These are phyloP conservation scores for Stratiolaelaps scimitus DNA, from an alignment of 1,140 invertebrate species.

Conservation along the genomic window DNA sequence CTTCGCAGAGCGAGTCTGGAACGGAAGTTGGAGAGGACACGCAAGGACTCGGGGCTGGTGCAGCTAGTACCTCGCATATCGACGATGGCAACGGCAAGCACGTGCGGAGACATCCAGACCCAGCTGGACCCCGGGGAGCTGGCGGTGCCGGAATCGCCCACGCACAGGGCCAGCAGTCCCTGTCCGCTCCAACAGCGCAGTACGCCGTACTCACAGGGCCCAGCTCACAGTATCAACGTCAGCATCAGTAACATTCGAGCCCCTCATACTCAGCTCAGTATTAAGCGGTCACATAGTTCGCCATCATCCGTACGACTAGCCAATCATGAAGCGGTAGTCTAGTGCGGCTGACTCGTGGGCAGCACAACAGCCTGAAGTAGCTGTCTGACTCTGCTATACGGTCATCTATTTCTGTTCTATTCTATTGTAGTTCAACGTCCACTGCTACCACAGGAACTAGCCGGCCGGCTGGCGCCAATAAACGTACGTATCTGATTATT, in stretches of 20 bases:
- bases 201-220: too few species aligned
- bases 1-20: slow-evolving; percentile 21
- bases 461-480: too few species aligned
- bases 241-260: neutral
- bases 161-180: too few species aligned
- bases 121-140: neutral
- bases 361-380: too few species aligned
- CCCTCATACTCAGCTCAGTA: slow-evolving; percentile 12
- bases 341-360: too few species aligned
- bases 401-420: too few species aligned
- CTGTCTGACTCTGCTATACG: too few species aligned
- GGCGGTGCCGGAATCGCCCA: too few species aligned
- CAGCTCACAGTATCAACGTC: neutral
- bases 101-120: slow-evolving; percentile 26
- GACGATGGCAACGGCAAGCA: slow-evolving; percentile 26
- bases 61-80: slow-evolving; percentile 9
- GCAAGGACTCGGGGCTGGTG: slow-evolving; percentile 8
- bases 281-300: slow-evolving; percentile 22
- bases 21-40: slow-evolving; percentile 27
- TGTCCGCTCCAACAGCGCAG: too few species aligned
- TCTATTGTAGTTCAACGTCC: too few species aligned
- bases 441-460: too few species aligned
- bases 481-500: too few species aligned
- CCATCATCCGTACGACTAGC: slow-evolving; percentile 11
- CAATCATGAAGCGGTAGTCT: slow-evolving; percentile 17